phyloP scores from a whole-genome alignment of 2,888 invertebrate species.

The Apocheima hispidaria region DNA sequence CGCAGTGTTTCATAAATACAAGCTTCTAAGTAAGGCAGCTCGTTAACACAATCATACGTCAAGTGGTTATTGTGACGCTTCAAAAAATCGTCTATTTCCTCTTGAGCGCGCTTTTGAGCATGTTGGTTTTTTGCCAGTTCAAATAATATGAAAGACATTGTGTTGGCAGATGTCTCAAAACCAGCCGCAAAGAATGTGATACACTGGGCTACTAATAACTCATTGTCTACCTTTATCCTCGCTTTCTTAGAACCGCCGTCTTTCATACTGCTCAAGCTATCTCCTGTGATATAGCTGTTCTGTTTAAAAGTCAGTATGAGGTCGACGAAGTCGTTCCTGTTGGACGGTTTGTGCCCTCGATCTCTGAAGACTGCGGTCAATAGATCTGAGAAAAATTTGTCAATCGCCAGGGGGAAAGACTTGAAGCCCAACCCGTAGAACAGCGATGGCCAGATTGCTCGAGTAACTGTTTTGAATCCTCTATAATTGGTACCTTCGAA shows the following conservation, averaged over 20 bases:
- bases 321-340: conserved; percentile 66
- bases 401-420: conserved; percentile 50
- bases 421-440: conserved; percentile 63
- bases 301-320: conserved; percentile 59
- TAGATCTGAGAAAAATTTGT: conserved; percentile 56
- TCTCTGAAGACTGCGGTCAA: conserved; percentile 55
- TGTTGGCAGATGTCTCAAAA: conserved; percentile 64
- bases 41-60: conserved; percentile 55
- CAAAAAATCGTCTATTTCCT: conserved; percentile 61
- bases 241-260: conserved; percentile 49
- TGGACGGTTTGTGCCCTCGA: conserved; percentile 54
- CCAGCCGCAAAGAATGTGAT: conserved; percentile 77
- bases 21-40: conserved; percentile 59
- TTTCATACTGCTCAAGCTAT: conserved; percentile 57
- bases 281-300: conserved; percentile 56
- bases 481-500: conserved; percentile 51
- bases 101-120: conserved; percentile 50
- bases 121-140: conserved; percentile 62
- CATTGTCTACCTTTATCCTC: conserved; percentile 63
- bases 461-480: conserved; percentile 51
- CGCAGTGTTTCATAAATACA: conserved; percentile 64
- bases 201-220: conserved; percentile 82
- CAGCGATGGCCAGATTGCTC: conserved; percentile 63
- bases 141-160: conserved; percentile 54
- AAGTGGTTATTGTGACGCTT: conserved; percentile 51